These are phyloP conservation scores for Peromyscus maniculatus DNA, from an alignment of 2,113 vertebrate genomes.

Conservation along the genomic window DNA sequence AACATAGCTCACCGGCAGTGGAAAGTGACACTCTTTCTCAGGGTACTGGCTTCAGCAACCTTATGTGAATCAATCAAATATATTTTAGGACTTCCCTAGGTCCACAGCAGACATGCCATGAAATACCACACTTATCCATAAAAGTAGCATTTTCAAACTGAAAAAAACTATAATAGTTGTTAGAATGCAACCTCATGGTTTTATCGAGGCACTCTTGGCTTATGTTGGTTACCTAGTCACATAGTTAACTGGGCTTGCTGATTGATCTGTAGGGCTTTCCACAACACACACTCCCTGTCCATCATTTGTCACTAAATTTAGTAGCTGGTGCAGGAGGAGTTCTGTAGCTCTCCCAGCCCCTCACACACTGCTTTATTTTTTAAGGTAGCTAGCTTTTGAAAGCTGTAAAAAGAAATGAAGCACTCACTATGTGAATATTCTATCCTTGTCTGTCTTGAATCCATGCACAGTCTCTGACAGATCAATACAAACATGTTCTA, in stretches of 20 bases:
- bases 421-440: neutral
- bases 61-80: neutral
- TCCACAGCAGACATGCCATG: neutral
- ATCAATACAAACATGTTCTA: neutral
- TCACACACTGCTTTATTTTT: neutral
- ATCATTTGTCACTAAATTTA: neutral
- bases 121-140: neutral
- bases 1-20: fast-evolving
- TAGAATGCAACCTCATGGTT: neutral
- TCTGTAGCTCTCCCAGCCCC: neutral
- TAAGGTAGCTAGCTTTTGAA: neutral
- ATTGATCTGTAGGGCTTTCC: too few relatives aligned
- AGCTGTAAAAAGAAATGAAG: neutral
- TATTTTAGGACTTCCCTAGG: neutral
- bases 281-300: neutral
- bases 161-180: neutral
- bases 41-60: fast-evolving
- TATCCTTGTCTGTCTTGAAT: neutral
- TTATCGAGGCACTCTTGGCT: neutral
- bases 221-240: neutral
- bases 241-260: neutral
- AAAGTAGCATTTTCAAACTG: neutral
- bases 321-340: too few relatives aligned
- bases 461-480: too few relatives aligned
- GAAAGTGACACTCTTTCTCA: neutral